phyloP scores from a whole-genome alignment of 2,888 invertebrate species.

The Drosophila kokeensis region DNA sequence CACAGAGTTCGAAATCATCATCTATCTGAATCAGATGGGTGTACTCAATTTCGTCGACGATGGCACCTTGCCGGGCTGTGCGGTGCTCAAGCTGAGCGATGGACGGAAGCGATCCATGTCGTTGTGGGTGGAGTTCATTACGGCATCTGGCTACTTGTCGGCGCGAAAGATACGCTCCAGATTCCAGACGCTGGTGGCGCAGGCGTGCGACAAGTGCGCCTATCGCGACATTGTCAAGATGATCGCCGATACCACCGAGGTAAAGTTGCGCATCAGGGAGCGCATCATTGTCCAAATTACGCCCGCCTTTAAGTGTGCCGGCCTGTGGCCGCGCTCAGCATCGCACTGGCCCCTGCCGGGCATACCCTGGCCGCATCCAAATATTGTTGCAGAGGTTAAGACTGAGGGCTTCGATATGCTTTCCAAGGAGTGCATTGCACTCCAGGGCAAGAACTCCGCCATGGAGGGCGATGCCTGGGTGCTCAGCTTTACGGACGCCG shows the following conservation, averaged over 20 bases:
- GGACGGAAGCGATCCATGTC: slow-evolving; percentile 98
- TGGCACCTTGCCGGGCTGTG: slow-evolving; percentile 96
- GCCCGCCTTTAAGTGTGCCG: slow-evolving; percentile 97
- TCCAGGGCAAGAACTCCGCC: slow-evolving; percentile 94
- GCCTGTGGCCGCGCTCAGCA: slow-evolving; percentile 97
- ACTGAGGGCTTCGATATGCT: slow-evolving; percentile 97
- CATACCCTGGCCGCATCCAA: slow-evolving; percentile 97
- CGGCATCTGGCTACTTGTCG: slow-evolving; percentile 97
- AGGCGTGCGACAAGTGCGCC: slow-evolving; percentile 96
- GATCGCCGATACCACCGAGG: slow-evolving; percentile 97
- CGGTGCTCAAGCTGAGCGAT: slow-evolving; percentile 97
- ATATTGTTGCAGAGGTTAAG: slow-evolving; percentile 96
- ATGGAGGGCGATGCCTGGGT: slow-evolving; percentile 99
- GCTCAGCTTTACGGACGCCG: slow-evolving; percentile 95
- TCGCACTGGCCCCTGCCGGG: slow-evolving; percentile 97
- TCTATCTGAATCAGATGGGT: slow-evolving; percentile 99
- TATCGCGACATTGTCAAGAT: slow-evolving; percentile 97
- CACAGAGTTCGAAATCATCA: slow-evolving; percentile 96
- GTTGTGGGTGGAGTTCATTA: slow-evolving; percentile 98
- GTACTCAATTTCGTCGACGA: slow-evolving; percentile 99
- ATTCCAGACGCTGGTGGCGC: slow-evolving; percentile 95
- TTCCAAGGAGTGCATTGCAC: slow-evolving; percentile 94
- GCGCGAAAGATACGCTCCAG: slow-evolving; percentile 98
- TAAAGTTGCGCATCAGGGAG: slow-evolving; percentile 95
- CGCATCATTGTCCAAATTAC: slow-evolving; percentile 97